Percentiles rank a stretch among this genome's conserved stretches.
phyloP scores from a whole-genome alignment of 2,888 invertebrate species.

The Arrhopalites spinosus region DNA sequence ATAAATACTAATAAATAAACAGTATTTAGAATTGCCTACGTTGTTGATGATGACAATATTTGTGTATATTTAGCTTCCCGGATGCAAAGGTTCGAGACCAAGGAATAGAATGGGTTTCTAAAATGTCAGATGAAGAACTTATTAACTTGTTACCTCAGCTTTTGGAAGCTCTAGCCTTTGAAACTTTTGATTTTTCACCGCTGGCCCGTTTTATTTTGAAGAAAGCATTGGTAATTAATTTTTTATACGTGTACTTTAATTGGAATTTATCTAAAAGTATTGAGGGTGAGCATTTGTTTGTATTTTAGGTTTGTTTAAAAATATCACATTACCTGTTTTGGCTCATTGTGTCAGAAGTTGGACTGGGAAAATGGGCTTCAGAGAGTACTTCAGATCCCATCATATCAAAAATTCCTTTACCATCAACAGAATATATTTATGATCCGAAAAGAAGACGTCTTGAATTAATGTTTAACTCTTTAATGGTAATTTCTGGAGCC shows the following conservation, averaged over 20 bases:
- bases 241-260: no score
- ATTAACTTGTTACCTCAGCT: conserved; percentile 92
- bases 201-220: conserved; percentile 81
- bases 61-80: conserved; percentile 72
- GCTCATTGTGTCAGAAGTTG: conserved; percentile 31
- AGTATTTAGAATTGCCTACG: background rate
- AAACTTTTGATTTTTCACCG: conserved; percentile 87
- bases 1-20: background rate
- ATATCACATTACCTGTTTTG: conserved; percentile 61
- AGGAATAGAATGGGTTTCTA: conserved; percentile 81
- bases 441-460: conserved; percentile 66
- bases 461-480: conserved; percentile 82
- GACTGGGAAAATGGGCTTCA: conserved; percentile 49
- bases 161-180: conserved; percentile 86
- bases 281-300: no score
- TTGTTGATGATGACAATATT: background rate
- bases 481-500: conserved; percentile 81
- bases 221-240: conserved; percentile 77
- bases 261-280: no score
- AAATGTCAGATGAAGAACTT: conserved; percentile 82
- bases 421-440: conserved; percentile 41
- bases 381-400: conserved; percentile 36
- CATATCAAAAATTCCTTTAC: conserved; percentile 37
- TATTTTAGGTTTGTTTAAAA: conserved; percentile 84
- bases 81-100: conserved; percentile 83